Evolutionary conservation across 2,113 vertebrate species (phyloP).

Genomic region (Pollimyrus isidori): DNA sequence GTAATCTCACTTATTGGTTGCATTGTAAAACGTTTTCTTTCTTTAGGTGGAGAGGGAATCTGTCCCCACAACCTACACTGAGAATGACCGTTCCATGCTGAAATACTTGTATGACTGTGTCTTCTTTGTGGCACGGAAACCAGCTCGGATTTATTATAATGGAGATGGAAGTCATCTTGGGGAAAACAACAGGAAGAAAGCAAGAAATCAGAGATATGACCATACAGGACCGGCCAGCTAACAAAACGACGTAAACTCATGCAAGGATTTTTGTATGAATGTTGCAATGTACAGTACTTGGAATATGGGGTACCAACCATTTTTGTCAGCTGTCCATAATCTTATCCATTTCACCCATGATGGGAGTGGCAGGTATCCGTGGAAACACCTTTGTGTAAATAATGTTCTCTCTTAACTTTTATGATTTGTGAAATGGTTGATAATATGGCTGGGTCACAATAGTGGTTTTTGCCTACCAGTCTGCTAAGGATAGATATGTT

Average conservation of each 20-base stretch:
- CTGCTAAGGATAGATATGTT: not conserved
- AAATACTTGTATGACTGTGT: constrained; percentile 93
- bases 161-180: constrained; percentile 26
- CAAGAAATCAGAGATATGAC: constrained; percentile 44
- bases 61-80: constrained; percentile 88
- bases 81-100: constrained; percentile 93
- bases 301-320: not conserved
- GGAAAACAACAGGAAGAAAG: constrained; percentile 38
- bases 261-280: not conserved
- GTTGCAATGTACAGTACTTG: not conserved
- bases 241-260: not conserved
- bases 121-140: constrained; percentile 92
- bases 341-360: not conserved
- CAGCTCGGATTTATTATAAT: constrained; percentile 48
- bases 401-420: not conserved
- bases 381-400: not conserved
- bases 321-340: not conserved
- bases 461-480: not conserved
- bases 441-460: not conserved
- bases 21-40: not conserved
- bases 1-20: not conserved
- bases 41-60: constrained; percentile 83
- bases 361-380: not conserved
- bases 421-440: constrained; percentile 1
- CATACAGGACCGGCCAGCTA: not conserved